Conservation (phyloP, 2,797 vertebrate species). For the Sylvilagus floridanus region DNA sequence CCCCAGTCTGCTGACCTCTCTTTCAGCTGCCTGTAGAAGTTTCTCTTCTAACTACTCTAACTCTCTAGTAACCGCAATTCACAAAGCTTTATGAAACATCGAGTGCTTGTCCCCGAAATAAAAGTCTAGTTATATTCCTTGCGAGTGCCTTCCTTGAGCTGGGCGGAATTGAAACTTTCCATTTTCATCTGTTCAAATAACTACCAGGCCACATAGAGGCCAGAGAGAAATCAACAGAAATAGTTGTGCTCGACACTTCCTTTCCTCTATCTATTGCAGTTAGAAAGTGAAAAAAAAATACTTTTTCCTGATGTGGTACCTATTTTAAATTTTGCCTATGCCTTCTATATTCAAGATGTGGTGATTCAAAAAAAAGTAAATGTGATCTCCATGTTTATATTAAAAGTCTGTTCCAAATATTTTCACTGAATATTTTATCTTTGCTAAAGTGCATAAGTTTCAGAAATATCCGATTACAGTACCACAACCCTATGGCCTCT, state of each 20-base stretch:
- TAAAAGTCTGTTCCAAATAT: conserved; percentile 36
- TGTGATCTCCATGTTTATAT: background rate
- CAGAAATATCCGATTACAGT: background rate
- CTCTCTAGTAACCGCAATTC: background rate
- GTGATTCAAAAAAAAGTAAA: conserved; percentile 29
- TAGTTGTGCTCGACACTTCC: background rate
- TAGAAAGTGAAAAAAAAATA: conserved; percentile 20
- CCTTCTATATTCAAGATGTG: background rate
- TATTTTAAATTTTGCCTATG: conserved; percentile 3
- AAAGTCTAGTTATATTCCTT: conserved; percentile 32
- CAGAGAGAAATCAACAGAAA: conserved; percentile 57
- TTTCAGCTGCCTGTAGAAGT: conserved; percentile 30
- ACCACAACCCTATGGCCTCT: background rate
- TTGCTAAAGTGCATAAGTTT: conserved; percentile 33
- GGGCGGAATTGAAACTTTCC: conserved; percentile 48
- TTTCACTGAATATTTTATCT: conserved; percentile 19
- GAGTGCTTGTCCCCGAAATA: conserved; percentile 55
- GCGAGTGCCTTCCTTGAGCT: conserved; percentile 22
- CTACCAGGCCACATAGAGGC: conserved; percentile 47
- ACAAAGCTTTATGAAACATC: conserved; percentile 66
- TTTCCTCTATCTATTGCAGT: background rate
- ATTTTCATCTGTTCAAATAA: conserved; percentile 61
- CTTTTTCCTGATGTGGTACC: background rate
- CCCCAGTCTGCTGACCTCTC: conserved; percentile 15
- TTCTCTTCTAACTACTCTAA: conserved; percentile 23